Evolutionary conservation across 2,797 vertebrate species (phyloP), one percentile per base, ranked within the genome.

Genomic region (Knipowitschia caucasica): DNA sequence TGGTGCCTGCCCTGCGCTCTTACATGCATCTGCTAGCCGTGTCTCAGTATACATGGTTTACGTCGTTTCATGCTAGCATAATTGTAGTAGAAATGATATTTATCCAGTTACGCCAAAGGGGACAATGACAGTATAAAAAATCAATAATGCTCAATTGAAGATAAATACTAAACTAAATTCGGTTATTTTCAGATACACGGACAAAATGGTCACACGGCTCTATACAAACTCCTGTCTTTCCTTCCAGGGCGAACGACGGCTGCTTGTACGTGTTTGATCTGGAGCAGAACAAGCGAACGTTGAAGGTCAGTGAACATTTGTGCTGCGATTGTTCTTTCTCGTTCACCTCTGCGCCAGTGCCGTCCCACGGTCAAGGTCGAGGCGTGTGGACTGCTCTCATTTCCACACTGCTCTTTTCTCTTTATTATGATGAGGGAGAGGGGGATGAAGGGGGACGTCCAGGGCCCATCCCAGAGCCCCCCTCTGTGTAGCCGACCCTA

Each of bases 221-320:
- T 42, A 42, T 42, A 11, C 11, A 42, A 42, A 42, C 12, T 7
- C 2, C 34, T 35, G 5, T 67, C 31, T 52, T 15, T 64, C 26
- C 31, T 64, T 56, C 33, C 75, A 91, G 95, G 70, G 94, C 94
- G 47, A 98, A 95, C n/a, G 93, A 98, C 23, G 94, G 95, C 80
- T 95, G 94, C 66, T 75, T 98, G 0, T 96, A 96, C 36, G 89
- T 98, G 26, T 98, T 91, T 75, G 94, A 96, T 78, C 90, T 93
- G 3, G 90, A 94, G 74, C 92, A 93, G 81, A 94, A 95, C 50
- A 89, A 88, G 33, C 84, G 94, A 49, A 93, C 91, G 0, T 70
- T 95, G 38, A 93, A 96, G 94, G 95, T 96, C 70, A 56, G 82
- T 71, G 36, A 23, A 3, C 12, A 1, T 55, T 30, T 34, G 5